Conservation (phyloP, 2,797 vertebrate genomes). For the Uromys caudimaculatus region DNA sequence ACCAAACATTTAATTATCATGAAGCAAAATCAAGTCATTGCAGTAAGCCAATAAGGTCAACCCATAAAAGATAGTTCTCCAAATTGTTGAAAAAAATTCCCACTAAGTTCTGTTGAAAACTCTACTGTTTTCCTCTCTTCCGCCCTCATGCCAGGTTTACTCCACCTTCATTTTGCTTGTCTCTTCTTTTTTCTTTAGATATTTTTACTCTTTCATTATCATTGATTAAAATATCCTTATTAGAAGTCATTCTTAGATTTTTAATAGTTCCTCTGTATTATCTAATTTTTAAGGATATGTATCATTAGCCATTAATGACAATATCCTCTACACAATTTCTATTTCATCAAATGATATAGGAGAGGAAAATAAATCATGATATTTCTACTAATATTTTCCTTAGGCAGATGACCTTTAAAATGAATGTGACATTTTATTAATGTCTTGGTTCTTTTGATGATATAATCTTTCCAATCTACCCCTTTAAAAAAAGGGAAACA, state of each 20-base stretch:
- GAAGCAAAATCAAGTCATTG: not conserved
- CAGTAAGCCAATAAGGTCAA: not conserved
- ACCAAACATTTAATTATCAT: not conserved
- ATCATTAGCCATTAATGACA: not conserved
- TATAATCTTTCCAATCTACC: not conserved
- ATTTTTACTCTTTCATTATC: not conserved
- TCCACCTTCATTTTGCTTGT: not conserved
- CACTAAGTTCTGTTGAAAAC: not conserved
- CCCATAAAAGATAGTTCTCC: too few relatives aligned
- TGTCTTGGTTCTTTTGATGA: not conserved
- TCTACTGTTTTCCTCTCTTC: not conserved
- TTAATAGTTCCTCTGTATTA: not conserved
- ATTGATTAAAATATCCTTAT: not conserved
- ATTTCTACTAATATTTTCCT: not conserved
- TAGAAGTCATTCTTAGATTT: not conserved
- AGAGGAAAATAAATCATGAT: not conserved
- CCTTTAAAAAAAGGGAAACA: not conserved
- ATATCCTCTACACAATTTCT: not conserved
- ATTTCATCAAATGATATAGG: not conserved
- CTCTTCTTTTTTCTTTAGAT: not conserved
- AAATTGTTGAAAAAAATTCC: too few relatives aligned
- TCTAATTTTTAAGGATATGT: too few relatives aligned
- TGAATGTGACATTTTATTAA: not conserved
- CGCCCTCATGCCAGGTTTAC: rapidly evolving
- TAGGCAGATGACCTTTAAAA: not conserved